These are phyloP conservation scores for Gavia stellata DNA, from an alignment of 2,113 vertebrate genomes.

Conservation along the genomic window DNA sequence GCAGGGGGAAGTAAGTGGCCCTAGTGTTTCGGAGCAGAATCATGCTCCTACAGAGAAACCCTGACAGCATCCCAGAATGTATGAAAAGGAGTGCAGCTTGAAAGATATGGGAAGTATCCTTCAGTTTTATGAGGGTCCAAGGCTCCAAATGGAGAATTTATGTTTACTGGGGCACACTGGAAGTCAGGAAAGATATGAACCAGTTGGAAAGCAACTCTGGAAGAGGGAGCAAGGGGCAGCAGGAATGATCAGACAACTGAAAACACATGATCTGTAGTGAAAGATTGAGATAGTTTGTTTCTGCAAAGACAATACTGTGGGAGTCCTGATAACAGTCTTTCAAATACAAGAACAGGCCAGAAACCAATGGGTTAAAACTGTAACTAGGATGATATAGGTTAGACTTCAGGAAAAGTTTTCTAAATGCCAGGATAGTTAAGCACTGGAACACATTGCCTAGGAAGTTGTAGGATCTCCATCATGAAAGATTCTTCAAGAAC, in stretches of 20 bases:
- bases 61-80: not conserved
- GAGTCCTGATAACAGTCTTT: not conserved
- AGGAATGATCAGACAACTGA: not conserved
- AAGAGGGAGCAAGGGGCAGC: accelerated
- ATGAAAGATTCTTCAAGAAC: not conserved
- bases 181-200: not conserved
- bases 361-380: not conserved
- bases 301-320: not conserved
- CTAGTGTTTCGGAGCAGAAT: not conserved
- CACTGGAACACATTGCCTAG: not conserved
- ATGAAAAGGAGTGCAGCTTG: not conserved
- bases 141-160: not conserved
- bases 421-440: not conserved
- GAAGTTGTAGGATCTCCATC: not conserved
- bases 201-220: not conserved
- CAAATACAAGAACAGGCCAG: not conserved
- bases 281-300: not conserved
- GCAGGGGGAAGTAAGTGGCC: not conserved
- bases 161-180: not conserved
- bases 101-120: not conserved
- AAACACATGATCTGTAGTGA: not conserved
- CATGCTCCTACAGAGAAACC: not conserved
- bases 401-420: not conserved
- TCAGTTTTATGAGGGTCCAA: accelerated
- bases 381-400: not conserved